Percentiles rank a stretch among this genome's conserved stretches.
Evolutionary conservation across 2,113 vertebrate species (phyloP).

Genomic region (Amblyornis subalaris): DNA sequence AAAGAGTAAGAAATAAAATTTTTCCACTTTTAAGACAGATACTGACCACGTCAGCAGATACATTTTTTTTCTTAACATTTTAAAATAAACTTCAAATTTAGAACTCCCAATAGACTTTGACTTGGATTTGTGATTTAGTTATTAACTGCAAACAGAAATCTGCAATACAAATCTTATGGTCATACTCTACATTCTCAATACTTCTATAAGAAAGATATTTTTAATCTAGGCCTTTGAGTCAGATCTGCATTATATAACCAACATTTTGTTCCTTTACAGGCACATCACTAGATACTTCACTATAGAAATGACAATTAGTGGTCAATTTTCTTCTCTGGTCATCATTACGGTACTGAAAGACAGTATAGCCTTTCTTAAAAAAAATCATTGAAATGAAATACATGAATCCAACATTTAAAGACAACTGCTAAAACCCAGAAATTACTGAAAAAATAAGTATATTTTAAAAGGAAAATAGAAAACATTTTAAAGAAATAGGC

Average conservation of each 20-base stretch:
- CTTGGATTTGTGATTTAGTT: not conserved
- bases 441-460: not conserved
- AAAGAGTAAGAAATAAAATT: fast-evolving
- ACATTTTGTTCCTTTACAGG: not conserved
- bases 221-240: not conserved
- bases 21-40: not conserved
- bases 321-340: not conserved
- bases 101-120: not conserved
- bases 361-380: not conserved
- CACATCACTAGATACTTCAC: not conserved
- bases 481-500: not conserved
- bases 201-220: not conserved
- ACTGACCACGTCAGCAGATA: not conserved
- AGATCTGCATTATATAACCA: not conserved
- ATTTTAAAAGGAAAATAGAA: not conserved
- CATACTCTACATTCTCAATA: not conserved
- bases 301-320: not conserved
- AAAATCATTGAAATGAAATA: not conserved
- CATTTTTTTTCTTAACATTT: not conserved
- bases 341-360: not conserved
- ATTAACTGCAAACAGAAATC: not conserved
- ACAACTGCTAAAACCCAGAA: not conserved
- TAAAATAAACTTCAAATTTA: not conserved
- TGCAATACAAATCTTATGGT: not conserved
- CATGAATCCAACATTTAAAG: not conserved